phyloP scores from a whole-genome alignment of 2,888 invertebrate genomes.

The Drosophila silvestris region DNA sequence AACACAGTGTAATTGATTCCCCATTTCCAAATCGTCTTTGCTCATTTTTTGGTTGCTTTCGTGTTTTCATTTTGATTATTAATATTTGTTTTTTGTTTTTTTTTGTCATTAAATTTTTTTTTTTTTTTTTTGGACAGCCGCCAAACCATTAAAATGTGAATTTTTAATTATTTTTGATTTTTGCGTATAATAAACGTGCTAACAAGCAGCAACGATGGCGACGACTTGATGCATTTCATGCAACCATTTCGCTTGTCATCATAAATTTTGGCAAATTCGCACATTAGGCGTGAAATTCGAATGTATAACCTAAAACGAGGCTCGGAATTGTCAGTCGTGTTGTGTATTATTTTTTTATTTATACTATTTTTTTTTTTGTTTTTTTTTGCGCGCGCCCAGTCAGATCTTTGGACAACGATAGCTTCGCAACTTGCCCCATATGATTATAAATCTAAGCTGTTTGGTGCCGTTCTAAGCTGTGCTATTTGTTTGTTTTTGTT shows the following conservation, averaged over 20 bases:
- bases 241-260: conserved; percentile 72
- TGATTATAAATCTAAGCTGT: conserved; percentile 2
- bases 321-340: conserved; percentile 1
- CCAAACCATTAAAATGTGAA: conserved; percentile 80
- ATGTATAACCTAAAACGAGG: neutral
- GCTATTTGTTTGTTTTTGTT: conserved; percentile 37
- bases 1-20: conserved; percentile 11
- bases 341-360: neutral
- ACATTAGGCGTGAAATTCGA: conserved; percentile 71
- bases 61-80: conserved; percentile 15
- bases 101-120: conserved; percentile 47
- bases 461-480: neutral
- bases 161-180: conserved; percentile 82
- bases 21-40: conserved; percentile 4
- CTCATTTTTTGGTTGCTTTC: neutral
- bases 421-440: neutral
- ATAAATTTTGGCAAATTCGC: conserved; percentile 77
- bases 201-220: conserved; percentile 42
- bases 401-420: conserved; percentile 31
- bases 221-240: conserved; percentile 56
- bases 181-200: conserved; percentile 81
- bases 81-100: conserved; percentile 12
- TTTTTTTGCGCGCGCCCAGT: neutral
- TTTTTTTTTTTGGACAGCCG: conserved; percentile 43
- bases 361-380: too few relatives aligned